Evolutionary conservation across 2,888 invertebrate species (phyloP), one percentile per base, ranked within the genome.

Genomic region (Ptilodon capucinus): DNA sequence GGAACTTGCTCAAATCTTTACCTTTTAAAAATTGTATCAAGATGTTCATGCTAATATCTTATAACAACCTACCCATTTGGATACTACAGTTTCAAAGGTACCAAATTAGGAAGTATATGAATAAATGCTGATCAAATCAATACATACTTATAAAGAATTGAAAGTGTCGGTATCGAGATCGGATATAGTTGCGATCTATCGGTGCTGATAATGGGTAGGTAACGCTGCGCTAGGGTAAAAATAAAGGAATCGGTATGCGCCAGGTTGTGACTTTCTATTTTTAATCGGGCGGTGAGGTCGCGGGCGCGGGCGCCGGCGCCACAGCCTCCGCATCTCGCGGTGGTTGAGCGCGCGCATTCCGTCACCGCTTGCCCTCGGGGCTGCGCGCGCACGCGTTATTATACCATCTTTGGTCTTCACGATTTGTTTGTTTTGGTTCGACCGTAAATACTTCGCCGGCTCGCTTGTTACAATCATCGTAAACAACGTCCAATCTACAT

Each of bases 221-320:
- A 78, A 75, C 69, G 68, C 67, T 60, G 74, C 69, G 68, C 67
- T 60, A 77, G 85, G 88, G 82, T 84, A 84, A 86, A 83, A 86
- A 82, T 84, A 86, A 86, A 85, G 84, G 84, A 84, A 74, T 79
- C 59, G 63, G 74, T 77, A 76, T 79, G 80, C 77, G 76, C 74
- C 80, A 71, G 81, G 81, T 85, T 85, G 71, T 71, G 76, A 84
- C 91, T 91, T 91, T 91, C 91, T 91, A 91, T 91, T 91, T 90
- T 89, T 88, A 85, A 81, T 81, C 81, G 79, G 80, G 82, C 74
- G 81, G 83, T 81, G 81, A 86, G 87, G 88, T 82, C 80, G 83
- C 78, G 76, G 79, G 75, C 75, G 79, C 78, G 68, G 71, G 74
- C 74, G 86, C 85, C 79, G 71, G 75, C 74, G 86, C 84, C 79